These are phyloP conservation scores for Lucinisca nassula DNA, from an alignment of 2,888 invertebrate genomes.

Conservation along the genomic window DNA sequence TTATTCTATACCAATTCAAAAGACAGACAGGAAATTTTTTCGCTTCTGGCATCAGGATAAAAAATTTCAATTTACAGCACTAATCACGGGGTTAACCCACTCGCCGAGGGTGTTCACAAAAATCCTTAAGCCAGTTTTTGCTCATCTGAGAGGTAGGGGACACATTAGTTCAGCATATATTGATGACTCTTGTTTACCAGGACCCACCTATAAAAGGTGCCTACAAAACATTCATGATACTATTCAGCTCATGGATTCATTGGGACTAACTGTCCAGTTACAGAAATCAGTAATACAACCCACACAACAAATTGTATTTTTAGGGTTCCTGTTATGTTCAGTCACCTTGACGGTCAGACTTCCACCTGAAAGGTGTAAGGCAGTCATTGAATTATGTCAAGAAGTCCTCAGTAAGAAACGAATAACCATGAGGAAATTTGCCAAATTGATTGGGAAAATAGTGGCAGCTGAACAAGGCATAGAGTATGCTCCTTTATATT, in stretches of 20 bases:
- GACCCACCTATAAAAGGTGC: no score
- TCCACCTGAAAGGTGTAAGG: conserved; percentile 27
- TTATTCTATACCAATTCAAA: conserved; percentile 38
- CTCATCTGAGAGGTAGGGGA: conserved; percentile 11
- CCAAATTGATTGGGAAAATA: conserved; percentile 60
- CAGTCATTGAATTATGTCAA: conserved; percentile 35
- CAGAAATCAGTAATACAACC: no score
- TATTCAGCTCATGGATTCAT: no score
- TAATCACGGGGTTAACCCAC: conserved; percentile 40
- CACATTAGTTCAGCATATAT: no score
- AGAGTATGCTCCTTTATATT: conserved; percentile 58
- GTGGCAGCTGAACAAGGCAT: conserved; percentile 60
- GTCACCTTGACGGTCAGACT: background rate
- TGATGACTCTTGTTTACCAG: no score
- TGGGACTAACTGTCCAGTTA: no score
- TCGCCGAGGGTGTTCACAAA: conserved; percentile 50
- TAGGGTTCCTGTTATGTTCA: no score
- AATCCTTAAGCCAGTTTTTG: conserved; percentile 57
- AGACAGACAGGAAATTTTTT: conserved; percentile 50
- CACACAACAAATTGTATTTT: no score
- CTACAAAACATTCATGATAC: no score
- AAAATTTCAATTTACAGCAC: conserved; percentile 38
- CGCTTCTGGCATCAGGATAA: conserved; percentile 34
- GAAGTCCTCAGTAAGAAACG: background rate
- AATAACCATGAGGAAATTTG: conserved; percentile 44